Evolutionary conservation across 2,888 invertebrate genomes (phyloP), one percentile per base, ranked within the genome.

Genomic region (Andricus quercusramuli): DNA sequence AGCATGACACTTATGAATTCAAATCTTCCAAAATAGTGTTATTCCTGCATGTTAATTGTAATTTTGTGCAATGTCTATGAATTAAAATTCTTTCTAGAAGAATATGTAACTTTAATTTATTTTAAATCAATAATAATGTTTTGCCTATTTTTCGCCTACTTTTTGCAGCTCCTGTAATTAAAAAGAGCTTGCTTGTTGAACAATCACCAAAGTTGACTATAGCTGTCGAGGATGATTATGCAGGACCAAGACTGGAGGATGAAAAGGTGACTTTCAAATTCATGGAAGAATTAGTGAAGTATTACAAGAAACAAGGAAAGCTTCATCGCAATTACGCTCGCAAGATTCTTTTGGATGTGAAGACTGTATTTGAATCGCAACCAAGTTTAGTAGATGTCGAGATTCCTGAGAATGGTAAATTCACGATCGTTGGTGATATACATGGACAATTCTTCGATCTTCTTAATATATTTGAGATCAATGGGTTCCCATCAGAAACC

Each of bases 391-490:
- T 99, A 2, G 97, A 99, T 91, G 97, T 99, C 79, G 94, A 94
- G 83, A 97, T 99, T 86, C 96, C 96, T 3, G 96, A 97, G 89
- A 95, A 96, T 56, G 94, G 96, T 82, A 99, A 99, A 93, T 99
- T 99, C 93, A 99, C 99, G 66, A 97, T 99, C 77, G 99, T 99
- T 93, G 99, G 99, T 17, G 99, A 99, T 93, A 98, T 99, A 86
- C 99, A 99, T 92, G 99, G 99, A 79, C 99, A 99, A 93, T 99
- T 96, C 94, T 99, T 98, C 92, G 99, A 99, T 94, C 94, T 99
- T 83, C 96, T 99, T 95, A 99, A 99, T 93, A 98, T 99, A 90
- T 99, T 99, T 93, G 95, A 97, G 89, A 94, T 99, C 85, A 99
- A 99, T 92, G 99, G 99, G 20, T 93, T 97, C 83, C 99, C 99